Evolutionary conservation across 2,888 invertebrate species (phyloP).

Genomic region (Synergus itoensis): DNA sequence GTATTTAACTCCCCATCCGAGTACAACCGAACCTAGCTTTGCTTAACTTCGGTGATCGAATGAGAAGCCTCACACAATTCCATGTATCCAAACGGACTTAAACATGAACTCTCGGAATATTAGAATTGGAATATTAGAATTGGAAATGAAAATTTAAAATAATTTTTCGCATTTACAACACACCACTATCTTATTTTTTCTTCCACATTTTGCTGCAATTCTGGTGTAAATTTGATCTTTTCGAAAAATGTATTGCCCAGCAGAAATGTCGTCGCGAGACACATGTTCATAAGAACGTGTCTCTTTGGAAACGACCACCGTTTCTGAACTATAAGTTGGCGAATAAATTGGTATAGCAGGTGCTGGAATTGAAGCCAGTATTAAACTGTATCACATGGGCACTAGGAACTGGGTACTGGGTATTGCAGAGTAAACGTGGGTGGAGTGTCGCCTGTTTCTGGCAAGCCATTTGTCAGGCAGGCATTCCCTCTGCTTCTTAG

Average conservation of each 20-base stretch:
- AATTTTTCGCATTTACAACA: too few species aligned
- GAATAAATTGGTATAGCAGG: constrained; percentile 44
- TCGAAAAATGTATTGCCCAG: not conserved
- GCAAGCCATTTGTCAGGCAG: constrained; percentile 71
- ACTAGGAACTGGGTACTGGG: constrained; percentile 40
- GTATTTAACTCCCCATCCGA: too few species aligned
- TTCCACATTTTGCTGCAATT: not conserved
- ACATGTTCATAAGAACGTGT: constrained; percentile 32
- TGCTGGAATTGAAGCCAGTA: constrained; percentile 61
- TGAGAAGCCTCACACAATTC: too few species aligned
- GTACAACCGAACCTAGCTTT: too few species aligned
- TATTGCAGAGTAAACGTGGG: constrained; percentile 60
- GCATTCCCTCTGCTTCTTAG: constrained; percentile 57
- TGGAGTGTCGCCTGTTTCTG: constrained; percentile 67
- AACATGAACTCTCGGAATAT: too few species aligned
- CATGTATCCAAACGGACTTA: too few species aligned
- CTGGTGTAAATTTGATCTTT: constrained; percentile 12
- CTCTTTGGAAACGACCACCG: constrained; percentile 24
- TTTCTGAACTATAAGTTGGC: constrained; percentile 29
- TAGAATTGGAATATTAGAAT: too few species aligned
- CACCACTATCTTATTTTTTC: not conserved
- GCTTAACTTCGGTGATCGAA: too few species aligned
- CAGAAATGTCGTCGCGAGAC: constrained; percentile 4
- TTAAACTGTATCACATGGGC: constrained; percentile 62
- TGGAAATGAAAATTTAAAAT: too few species aligned